Percentiles rank a stretch among this genome's conserved stretches.
Conservation (phyloP, 1,140 invertebrate species). For the Euborellia annulipes region DNA sequence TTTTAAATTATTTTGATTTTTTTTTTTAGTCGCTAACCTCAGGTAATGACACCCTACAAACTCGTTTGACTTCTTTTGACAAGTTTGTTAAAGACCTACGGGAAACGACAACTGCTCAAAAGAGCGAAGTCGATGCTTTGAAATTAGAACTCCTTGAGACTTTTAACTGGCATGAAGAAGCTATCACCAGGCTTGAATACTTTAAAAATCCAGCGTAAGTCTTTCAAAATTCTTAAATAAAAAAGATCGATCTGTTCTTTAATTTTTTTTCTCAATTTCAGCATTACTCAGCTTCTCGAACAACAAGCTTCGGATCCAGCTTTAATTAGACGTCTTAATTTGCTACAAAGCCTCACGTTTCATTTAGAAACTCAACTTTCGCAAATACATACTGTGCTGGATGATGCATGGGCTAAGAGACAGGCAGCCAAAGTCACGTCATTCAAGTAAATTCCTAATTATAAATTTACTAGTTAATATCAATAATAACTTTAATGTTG, state of each 20-base stretch:
- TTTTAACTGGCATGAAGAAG: slow-evolving; percentile 44
- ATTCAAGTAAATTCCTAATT: neutral
- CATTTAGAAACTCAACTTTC: slow-evolving; percentile 43
- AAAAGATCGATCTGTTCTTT: slow-evolving; percentile 14
- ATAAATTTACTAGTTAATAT: too few species aligned
- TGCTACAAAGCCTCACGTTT: slow-evolving; percentile 37
- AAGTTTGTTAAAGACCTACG: slow-evolving; percentile 34
- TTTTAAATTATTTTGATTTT: slow-evolving; percentile 4
- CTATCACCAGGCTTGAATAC: slow-evolving; percentile 30
- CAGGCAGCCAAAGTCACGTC: too few species aligned
- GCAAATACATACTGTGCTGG: slow-evolving; percentile 36
- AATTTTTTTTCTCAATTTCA: slow-evolving; percentile 17
- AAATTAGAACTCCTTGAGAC: slow-evolving; percentile 40
- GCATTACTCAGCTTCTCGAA: slow-evolving; percentile 29
- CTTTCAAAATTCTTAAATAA: slow-evolving; percentile 10
- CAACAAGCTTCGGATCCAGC: slow-evolving; percentile 37
- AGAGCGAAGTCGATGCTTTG: slow-evolving; percentile 29
- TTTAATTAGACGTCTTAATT: slow-evolving; percentile 33
- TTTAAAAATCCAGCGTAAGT: slow-evolving; percentile 37
- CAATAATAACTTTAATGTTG: too few species aligned
- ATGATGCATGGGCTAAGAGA: slow-evolving; percentile 35
- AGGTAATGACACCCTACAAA: slow-evolving; percentile 32
- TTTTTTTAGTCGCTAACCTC: slow-evolving; percentile 28
- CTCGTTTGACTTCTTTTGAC: slow-evolving; percentile 26
- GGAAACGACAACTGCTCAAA: slow-evolving; percentile 30